Evolutionary conservation across 2,888 invertebrate genomes (phyloP).

Genomic region (Heliconius ethilla): DNA sequence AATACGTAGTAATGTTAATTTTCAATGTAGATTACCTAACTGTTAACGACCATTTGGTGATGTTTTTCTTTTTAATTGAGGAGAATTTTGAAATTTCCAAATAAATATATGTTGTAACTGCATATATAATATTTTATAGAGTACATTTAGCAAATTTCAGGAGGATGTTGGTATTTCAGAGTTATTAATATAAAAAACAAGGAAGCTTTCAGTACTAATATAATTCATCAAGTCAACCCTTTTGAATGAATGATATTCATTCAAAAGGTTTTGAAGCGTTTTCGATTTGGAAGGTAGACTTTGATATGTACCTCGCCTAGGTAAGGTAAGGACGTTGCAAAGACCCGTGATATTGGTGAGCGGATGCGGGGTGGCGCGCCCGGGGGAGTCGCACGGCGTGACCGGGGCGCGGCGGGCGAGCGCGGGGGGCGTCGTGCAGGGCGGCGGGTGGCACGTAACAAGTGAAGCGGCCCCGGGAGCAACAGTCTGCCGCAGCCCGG

Average conservation of each 20-base stretch:
- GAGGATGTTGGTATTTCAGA: neutral
- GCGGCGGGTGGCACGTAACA: slow-evolving; percentile 78
- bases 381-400: slow-evolving; percentile 53
- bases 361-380: slow-evolving; percentile 69
- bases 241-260: slow-evolving; percentile 38
- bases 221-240: slow-evolving; percentile 37
- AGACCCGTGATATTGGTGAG: slow-evolving; percentile 72
- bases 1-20: no score
- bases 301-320: slow-evolving; percentile 52
- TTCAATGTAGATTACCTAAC: no score
- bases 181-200: neutral
- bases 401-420: slow-evolving; percentile 53
- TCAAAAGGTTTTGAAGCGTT: slow-evolving; percentile 42
- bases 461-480: slow-evolving; percentile 81
- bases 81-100: no score
- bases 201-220: neutral
- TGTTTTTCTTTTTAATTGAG: no score
- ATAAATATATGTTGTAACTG: no score
- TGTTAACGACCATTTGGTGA: no score
- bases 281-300: slow-evolving; percentile 50
- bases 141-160: neutral
- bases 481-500: slow-evolving; percentile 82
- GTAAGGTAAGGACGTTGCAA: slow-evolving; percentile 73
- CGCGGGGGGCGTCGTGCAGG: slow-evolving; percentile 61
- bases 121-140: neutral